Percentiles rank a stretch among this genome's conserved stretches.
These are phyloP conservation scores for Bombycilla garrulus DNA, from an alignment of 2,113 vertebrate genomes.

Conservation along the genomic window DNA sequence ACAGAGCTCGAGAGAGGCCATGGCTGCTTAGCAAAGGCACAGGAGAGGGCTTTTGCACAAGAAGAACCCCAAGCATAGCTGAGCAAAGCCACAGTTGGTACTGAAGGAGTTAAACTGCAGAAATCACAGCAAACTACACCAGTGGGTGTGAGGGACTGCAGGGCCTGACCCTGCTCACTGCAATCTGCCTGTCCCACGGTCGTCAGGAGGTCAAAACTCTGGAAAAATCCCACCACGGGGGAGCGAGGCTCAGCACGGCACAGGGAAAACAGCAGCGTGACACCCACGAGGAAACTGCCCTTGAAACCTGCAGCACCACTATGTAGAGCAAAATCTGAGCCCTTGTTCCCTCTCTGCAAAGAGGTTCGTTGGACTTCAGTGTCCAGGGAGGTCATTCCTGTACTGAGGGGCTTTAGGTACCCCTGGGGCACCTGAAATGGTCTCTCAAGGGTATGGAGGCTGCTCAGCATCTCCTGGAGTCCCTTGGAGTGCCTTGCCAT, in stretches of 20 bases:
- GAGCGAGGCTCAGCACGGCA: not conserved
- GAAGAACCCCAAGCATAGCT: not conserved
- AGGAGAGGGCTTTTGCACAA: not conserved
- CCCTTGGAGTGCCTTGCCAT: not conserved
- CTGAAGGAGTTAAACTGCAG: not conserved
- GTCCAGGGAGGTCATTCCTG: not conserved
- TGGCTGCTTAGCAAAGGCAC: not conserved
- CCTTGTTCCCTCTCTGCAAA: not conserved
- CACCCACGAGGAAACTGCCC: not conserved
- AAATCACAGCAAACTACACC: not conserved
- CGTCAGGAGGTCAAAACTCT: not conserved
- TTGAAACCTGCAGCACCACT: not conserved
- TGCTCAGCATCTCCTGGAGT: not conserved
- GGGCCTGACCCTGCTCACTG: not conserved
- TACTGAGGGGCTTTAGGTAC: not conserved
- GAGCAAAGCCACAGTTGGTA: not conserved
- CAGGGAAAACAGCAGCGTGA: not conserved
- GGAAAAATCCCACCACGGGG: not conserved
- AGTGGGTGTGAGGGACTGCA: not conserved
- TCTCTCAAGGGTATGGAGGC: not conserved
- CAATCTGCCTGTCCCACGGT: not conserved
- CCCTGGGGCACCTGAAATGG: accelerated
- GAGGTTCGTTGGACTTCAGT: not conserved
- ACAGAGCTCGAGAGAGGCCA: not conserved
- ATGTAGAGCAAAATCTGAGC: not conserved